Conservation (phyloP, 1,140 invertebrate genomes). For the Triops longicaudatus region DNA sequence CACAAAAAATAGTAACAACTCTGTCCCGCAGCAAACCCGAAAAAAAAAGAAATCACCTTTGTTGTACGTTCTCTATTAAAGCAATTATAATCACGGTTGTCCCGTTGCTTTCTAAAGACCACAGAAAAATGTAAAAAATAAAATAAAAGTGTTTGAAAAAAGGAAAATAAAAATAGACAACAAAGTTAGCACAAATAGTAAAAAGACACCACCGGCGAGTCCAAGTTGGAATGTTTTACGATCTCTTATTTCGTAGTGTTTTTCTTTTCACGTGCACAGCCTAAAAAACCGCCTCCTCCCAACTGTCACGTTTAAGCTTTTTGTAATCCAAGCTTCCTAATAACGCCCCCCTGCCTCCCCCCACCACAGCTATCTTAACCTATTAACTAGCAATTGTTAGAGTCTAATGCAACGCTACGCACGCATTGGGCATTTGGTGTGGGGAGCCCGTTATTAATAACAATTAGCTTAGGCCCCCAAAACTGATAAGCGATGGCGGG, state of each 20-base stretch:
- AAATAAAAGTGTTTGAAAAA: too few species aligned
- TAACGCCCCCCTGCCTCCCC: neutral
- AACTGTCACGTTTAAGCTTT: neutral
- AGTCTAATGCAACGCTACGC: neutral
- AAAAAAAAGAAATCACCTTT: neutral
- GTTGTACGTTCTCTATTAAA: constrained; percentile 8
- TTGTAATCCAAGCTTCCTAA: neutral
- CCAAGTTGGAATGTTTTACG: neutral
- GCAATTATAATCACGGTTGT: neutral
- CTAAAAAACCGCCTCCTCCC: neutral
- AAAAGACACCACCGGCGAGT: too few species aligned
- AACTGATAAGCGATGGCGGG: neutral
- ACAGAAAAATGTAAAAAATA: neutral
- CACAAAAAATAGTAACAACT: constrained; percentile 6
- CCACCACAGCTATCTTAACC: neutral
- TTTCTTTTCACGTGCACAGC: neutral
- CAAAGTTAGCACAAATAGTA: too few species aligned
- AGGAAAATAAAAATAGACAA: too few species aligned
- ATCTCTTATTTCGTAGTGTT: neutral
- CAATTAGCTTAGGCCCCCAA: neutral
- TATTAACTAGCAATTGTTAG: constrained; percentile 2
- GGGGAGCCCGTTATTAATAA: neutral
- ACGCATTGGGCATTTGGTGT: neutral
- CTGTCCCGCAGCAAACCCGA: neutral
- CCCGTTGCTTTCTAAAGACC: neutral